A percentile compares a stretch with the other conserved stretches of the same genome.
phyloP scores from a whole-genome alignment of 1,140 invertebrate genomes.

The Caerostris extrusa region DNA sequence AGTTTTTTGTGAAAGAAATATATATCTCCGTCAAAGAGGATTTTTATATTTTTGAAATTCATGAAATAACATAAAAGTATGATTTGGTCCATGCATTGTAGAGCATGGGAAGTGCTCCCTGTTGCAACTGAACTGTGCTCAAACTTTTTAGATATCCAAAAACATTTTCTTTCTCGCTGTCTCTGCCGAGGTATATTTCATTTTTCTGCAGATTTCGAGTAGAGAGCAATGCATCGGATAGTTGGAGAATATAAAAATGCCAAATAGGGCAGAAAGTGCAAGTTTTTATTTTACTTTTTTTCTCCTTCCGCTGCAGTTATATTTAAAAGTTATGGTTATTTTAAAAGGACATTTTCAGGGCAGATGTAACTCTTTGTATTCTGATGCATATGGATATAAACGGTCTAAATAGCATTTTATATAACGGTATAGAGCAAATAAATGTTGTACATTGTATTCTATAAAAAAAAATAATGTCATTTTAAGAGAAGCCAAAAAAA shows the following conservation, averaged over 20 bases:
- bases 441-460: too few species aligned
- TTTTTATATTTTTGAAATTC: constrained; percentile 7
- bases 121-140: constrained; percentile 12
- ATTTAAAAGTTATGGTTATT: background rate
- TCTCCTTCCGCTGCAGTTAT: too few species aligned
- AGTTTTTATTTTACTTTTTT: background rate
- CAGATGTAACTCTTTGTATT: too few species aligned
- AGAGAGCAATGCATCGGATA: background rate
- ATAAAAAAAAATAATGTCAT: too few species aligned
- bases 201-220: background rate
- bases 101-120: constrained; percentile 28
- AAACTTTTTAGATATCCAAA: constrained; percentile 41
- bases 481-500: too few species aligned
- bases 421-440: too few species aligned
- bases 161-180: background rate
- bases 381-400: too few species aligned
- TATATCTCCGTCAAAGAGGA: background rate
- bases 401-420: too few species aligned
- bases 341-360: background rate
- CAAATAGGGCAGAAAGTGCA: background rate
- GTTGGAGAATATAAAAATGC: constrained; percentile 7
- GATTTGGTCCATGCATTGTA: constrained; percentile 43
- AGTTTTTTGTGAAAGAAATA: background rate
- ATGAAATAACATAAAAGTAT: constrained; percentile 34
- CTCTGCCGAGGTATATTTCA: constrained; percentile 15